A percentile compares a stretch with the other conserved stretches of the same genome.
Conservation (phyloP, 2,888 invertebrate genomes). For the Machimus rusticus region DNA sequence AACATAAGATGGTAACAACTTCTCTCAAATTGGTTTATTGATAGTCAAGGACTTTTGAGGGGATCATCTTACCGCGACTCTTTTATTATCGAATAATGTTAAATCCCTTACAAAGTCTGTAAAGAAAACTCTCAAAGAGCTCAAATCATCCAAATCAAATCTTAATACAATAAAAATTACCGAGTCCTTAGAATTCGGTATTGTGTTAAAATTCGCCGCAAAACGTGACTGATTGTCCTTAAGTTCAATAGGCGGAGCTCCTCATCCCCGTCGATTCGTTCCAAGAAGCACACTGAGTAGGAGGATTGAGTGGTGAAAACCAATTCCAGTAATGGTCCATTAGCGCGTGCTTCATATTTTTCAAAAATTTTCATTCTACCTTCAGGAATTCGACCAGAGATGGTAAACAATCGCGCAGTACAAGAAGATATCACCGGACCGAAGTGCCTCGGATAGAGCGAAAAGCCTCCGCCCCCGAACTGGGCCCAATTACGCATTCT, state of each 20-base stretch:
- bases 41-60: not conserved
- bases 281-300: not conserved
- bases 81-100: not conserved
- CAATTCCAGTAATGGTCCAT: constrained; percentile 13
- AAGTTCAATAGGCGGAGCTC: not conserved
- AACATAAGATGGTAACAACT: not conserved
- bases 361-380: not conserved
- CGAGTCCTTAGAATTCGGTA: not conserved
- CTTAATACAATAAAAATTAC: not conserved
- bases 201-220: not conserved
- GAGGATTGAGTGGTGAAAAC: not conserved
- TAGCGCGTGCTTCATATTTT: constrained; percentile 7
- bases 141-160: not conserved
- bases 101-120: not conserved
- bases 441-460: not conserved
- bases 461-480: not conserved
- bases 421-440: not conserved
- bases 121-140: not conserved
- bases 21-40: not conserved
- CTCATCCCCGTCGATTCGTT: not conserved
- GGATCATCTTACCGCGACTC: not conserved
- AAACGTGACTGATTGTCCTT: not conserved
- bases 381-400: not conserved
- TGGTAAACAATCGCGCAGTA: not conserved
- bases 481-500: not conserved